Conservation (phyloP, 2,113 vertebrate genomes). For the Collichthys lucidus region DNA sequence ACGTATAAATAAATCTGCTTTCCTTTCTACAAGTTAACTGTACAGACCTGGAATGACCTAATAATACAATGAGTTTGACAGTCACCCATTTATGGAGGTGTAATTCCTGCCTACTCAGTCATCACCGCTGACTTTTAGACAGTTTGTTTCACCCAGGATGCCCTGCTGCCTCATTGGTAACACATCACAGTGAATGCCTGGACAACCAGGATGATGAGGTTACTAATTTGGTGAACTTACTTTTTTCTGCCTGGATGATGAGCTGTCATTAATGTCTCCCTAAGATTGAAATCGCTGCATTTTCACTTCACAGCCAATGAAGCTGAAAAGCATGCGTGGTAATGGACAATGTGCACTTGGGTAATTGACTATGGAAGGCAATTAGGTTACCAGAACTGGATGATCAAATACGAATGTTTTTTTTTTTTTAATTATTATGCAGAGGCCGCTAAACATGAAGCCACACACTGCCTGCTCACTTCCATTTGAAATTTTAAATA, state of each 20-base stretch:
- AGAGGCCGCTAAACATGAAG: neutral
- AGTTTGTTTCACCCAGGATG: conserved; percentile 31
- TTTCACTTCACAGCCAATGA: conserved; percentile 61
- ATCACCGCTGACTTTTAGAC: conserved; percentile 17
- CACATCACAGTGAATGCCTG: conserved; percentile 54
- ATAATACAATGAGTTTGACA: neutral
- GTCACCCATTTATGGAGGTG: conserved; percentile 4
- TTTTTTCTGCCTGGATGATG: conserved; percentile 56
- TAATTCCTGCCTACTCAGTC: neutral
- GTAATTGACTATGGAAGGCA: conserved; percentile 37
- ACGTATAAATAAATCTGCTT: neutral
- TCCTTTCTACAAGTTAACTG: neutral
- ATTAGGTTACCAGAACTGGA: conserved; percentile 52
- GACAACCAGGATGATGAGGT: conserved; percentile 39
- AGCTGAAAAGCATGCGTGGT: conserved; percentile 48
- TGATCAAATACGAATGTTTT: conserved; percentile 47
- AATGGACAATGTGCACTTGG: conserved; percentile 49
- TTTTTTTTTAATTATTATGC: neutral
- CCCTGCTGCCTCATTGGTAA: conserved; percentile 35
- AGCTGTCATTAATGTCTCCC: conserved; percentile 46
- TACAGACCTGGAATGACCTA: neutral
- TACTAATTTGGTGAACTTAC: conserved; percentile 49
- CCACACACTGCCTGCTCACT: neutral
- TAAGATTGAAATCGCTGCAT: conserved; percentile 40
- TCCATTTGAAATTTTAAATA: neutral